Conservation (phyloP, 2,113 vertebrate species). For the Microcebus griseorufus region DNA sequence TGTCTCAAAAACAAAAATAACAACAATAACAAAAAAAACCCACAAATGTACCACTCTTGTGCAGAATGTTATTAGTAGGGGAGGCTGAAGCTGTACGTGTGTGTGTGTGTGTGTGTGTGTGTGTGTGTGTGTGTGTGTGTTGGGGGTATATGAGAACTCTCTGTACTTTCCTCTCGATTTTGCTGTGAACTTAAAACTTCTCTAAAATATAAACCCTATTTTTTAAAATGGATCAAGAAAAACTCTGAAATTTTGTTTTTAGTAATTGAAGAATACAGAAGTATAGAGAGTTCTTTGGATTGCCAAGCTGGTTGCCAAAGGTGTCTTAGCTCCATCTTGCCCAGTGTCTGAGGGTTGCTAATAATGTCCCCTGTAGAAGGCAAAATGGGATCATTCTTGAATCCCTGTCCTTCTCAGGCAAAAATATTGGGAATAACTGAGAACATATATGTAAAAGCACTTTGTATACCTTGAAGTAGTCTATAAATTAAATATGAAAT, state of each 20-base stretch:
- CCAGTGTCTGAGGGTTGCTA: background rate
- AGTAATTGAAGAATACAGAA: constrained; percentile 3
- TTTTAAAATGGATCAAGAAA: background rate
- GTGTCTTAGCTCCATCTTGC: background rate
- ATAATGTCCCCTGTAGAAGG: background rate
- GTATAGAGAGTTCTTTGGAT: constrained; percentile 30
- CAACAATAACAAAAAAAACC: no score
- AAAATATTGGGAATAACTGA: constrained; percentile 2
- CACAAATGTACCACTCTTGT: background rate
- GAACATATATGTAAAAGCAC: background rate
- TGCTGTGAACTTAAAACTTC: constrained; percentile 4
- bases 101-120: no score
- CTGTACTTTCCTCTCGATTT: background rate
- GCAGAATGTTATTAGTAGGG: background rate
- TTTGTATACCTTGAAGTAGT: background rate
- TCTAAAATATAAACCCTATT: constrained; percentile 2
- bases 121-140: background rate
- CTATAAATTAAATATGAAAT: background rate
- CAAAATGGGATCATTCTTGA: background rate
- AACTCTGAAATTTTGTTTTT: background rate
- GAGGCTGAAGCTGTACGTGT: background rate
- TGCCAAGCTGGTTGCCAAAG: constrained; percentile 21
- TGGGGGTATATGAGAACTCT: background rate
- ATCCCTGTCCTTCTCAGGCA: background rate
- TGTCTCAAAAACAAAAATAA: no score